These are phyloP conservation scores for Melanerpes formicivorus DNA, from an alignment of 2,113 vertebrate species.

Conservation along the genomic window DNA sequence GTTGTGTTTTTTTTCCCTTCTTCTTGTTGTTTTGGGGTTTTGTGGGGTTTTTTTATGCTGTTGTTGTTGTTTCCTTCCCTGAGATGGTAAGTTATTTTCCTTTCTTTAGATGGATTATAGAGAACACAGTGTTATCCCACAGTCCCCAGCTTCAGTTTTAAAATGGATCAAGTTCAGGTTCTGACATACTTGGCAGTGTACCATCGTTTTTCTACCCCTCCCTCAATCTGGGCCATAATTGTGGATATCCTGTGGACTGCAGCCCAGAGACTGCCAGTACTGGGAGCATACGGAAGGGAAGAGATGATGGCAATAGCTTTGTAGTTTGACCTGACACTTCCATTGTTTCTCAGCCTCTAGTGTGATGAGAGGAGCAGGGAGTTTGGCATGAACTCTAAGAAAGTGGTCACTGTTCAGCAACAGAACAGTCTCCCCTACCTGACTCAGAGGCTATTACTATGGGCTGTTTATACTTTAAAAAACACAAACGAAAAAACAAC, in stretches of 20 bases:
- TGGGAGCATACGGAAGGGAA: constrained; percentile 61
- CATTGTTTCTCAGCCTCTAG: constrained; percentile 8
- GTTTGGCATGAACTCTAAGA: background rate
- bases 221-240: constrained; percentile 69
- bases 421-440: background rate
- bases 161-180: constrained; percentile 67
- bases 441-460: background rate
- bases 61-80: background rate
- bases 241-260: constrained; percentile 70
- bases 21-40: too few species aligned
- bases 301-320: constrained; percentile 55
- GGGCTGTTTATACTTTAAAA: background rate
- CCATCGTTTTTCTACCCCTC: constrained; percentile 57
- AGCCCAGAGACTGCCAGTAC: constrained; percentile 70
- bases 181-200: constrained; percentile 64
- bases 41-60: too few species aligned
- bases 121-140: background rate
- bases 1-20: too few species aligned
- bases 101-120: background rate
- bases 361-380: constrained; percentile 18
- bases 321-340: constrained; percentile 60
- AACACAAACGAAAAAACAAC: too few species aligned
- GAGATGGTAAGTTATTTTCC: background rate
- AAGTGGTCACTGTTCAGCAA: background rate
- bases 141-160: constrained; percentile 48